Percentiles rank a stretch among this genome's conserved stretches.
These are phyloP conservation scores for Drosophila miranda DNA, from an alignment of 1,140 invertebrate genomes.

Conservation along the genomic window DNA sequence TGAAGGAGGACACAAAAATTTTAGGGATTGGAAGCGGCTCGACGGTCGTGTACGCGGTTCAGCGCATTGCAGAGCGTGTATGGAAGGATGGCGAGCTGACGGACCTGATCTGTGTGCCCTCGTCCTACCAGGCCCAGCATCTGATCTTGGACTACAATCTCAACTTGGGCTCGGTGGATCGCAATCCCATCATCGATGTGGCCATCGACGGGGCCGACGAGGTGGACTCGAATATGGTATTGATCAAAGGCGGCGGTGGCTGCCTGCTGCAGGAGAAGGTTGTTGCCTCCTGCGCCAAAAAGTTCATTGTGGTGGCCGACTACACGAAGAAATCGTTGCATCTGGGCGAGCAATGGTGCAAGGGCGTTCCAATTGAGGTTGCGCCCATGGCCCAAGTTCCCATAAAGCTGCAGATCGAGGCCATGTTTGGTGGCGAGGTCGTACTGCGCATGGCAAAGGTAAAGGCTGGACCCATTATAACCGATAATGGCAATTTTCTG, in stretches of 20 bases:
- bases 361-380: conserved; percentile 98
- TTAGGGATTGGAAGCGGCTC: conserved; percentile 97
- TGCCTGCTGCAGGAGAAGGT: conserved; percentile 98
- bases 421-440: conserved; percentile 89
- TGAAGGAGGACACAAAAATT: conserved; percentile 87
- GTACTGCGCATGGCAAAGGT: conserved; percentile 90
- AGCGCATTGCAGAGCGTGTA: conserved; percentile 91
- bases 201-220: conserved; percentile 99
- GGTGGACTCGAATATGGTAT: conserved; percentile 91
- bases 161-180: conserved; percentile 92
- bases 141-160: conserved; percentile 91
- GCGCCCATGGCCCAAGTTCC: conserved; percentile 94
- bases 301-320: conserved; percentile 95
- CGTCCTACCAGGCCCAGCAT: conserved; percentile 92
- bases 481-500: conserved; percentile 99
- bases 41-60: conserved; percentile 95
- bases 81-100: conserved; percentile 87
- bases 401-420: conserved; percentile 89
- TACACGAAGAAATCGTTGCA: conserved; percentile 93
- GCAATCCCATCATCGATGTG: conserved; percentile 91
- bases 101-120: conserved; percentile 93
- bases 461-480: conserved; percentile 97
- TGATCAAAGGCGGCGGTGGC: conserved; percentile 98
- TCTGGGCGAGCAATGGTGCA: conserved; percentile 95
- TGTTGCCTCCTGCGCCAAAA: conserved; percentile 92